Conservation (phyloP, 2,113 vertebrate species). For the Camelus dromedarius region DNA sequence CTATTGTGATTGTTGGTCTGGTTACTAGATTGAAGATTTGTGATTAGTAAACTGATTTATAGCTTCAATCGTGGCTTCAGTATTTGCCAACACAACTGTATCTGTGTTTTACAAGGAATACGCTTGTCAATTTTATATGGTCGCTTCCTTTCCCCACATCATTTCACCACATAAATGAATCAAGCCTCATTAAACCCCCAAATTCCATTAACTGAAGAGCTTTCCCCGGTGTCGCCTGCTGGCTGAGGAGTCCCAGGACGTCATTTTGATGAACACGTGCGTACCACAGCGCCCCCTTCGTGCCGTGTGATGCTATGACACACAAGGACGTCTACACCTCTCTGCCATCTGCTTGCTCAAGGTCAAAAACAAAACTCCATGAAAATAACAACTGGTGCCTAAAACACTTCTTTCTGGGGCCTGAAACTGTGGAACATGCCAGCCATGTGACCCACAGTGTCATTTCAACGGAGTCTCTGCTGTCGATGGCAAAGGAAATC, state of each 20-base stretch:
- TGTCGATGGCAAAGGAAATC: neutral
- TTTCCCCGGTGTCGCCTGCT: neutral
- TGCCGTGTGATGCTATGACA: neutral
- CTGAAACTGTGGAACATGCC: neutral
- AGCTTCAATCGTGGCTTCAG: neutral
- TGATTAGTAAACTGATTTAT: conserved; percentile 8
- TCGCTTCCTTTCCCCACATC: neutral
- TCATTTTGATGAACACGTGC: neutral
- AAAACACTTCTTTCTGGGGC: conserved; percentile 17
- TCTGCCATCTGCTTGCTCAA: conserved; percentile 38
- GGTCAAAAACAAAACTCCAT: conserved; percentile 1
- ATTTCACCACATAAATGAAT: conserved; percentile 35
- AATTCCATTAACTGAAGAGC: neutral
- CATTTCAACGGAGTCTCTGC: neutral
- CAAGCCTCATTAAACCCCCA: neutral
- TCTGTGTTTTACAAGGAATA: conserved; percentile 1
- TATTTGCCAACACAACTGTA: neutral
- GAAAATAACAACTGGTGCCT: conserved; percentile 23
- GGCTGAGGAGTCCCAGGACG: neutral
- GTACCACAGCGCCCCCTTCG: neutral
- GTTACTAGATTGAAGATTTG: neutral
- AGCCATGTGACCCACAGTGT: neutral
- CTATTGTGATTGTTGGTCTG: neutral
- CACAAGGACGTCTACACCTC: neutral
- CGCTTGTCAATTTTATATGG: neutral